A percentile compares a stretch with the other conserved stretches of the same genome.
phyloP scores from a whole-genome alignment of 2,888 invertebrate genomes.

The Stenotaenia linearis region DNA sequence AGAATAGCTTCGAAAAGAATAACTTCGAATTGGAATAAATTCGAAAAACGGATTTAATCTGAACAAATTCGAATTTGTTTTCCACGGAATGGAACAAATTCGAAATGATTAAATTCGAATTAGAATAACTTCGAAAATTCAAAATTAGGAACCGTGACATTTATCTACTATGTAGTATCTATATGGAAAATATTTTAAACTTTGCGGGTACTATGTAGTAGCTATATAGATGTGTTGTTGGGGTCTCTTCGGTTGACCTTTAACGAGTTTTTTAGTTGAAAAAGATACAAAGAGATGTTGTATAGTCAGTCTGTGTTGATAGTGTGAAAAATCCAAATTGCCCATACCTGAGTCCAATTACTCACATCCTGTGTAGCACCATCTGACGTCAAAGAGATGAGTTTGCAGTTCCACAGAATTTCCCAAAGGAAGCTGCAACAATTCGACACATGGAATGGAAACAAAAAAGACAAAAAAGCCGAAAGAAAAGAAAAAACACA shows the following conservation, averaged over 20 bases:
- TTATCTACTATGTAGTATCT: too few relatives aligned
- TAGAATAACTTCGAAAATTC: too few relatives aligned
- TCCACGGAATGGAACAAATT: too few relatives aligned
- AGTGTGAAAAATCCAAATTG: constrained; percentile 26
- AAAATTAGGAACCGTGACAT: too few relatives aligned
- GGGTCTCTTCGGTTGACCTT: background rate
- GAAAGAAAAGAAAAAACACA: background rate
- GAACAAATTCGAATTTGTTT: too few relatives aligned
- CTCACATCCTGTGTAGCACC: constrained; percentile 16
- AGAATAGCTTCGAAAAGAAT: too few relatives aligned
- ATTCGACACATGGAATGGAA: background rate
- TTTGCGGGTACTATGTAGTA: too few relatives aligned
- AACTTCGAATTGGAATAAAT: too few relatives aligned
- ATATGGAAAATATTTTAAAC: too few relatives aligned
- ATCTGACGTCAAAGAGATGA: constrained; percentile 23
- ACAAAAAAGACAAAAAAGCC: background rate
- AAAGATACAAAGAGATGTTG: background rate
- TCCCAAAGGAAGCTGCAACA: constrained; percentile 23
- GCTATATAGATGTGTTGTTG: background rate
- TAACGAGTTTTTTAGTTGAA: background rate
- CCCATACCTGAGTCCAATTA: constrained; percentile 24
- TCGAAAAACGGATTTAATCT: too few relatives aligned
- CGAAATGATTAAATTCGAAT: too few relatives aligned
- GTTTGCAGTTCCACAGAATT: constrained; percentile 15
- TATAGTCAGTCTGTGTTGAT: background rate